phyloP scores from a whole-genome alignment of 2,888 invertebrate species.

The Muschampia plurimacula region DNA sequence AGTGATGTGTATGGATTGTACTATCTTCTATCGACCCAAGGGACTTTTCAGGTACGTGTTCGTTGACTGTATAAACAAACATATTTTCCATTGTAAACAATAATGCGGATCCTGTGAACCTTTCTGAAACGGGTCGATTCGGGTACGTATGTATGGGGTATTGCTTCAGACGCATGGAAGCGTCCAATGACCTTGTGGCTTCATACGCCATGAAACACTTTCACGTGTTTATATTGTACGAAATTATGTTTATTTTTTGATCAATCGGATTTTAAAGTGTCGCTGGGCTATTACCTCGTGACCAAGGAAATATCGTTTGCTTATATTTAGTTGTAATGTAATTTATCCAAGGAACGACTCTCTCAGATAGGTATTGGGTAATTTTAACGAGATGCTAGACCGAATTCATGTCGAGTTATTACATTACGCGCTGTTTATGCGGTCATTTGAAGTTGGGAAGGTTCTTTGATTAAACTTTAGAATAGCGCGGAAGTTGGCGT shows the following conservation, averaged over 20 bases:
- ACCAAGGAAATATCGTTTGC: background rate
- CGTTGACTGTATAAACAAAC: slow-evolving; percentile 10
- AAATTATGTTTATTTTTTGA: slow-evolving; percentile 5
- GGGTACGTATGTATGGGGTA: background rate
- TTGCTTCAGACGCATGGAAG: background rate
- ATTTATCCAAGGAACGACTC: slow-evolving; percentile 39
- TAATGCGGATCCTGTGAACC: background rate
- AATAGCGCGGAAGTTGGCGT: slow-evolving; percentile 31
- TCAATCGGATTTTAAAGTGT: slow-evolving; percentile 19
- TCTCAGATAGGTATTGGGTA: slow-evolving; percentile 42
- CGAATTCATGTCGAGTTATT: slow-evolving; percentile 46
- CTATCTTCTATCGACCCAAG: slow-evolving; percentile 46
- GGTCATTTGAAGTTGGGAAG: slow-evolving; percentile 35
- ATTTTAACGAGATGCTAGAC: slow-evolving; percentile 31
- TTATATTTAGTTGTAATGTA: slow-evolving; percentile 27
- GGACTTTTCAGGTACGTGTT: slow-evolving; percentile 57
- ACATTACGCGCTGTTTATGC: slow-evolving; percentile 37
- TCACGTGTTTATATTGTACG: slow-evolving; percentile 43
- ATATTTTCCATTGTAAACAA: background rate
- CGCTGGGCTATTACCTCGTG: background rate
- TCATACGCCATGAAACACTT: slow-evolving; percentile 5
- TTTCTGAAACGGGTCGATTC: background rate
- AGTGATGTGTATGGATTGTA: slow-evolving; percentile 60
- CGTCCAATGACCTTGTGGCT: slow-evolving; percentile 17
- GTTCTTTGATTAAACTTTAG: slow-evolving; percentile 51